Conservation (phyloP, 2,888 invertebrate species). For the Dascillus cervinus region DNA sequence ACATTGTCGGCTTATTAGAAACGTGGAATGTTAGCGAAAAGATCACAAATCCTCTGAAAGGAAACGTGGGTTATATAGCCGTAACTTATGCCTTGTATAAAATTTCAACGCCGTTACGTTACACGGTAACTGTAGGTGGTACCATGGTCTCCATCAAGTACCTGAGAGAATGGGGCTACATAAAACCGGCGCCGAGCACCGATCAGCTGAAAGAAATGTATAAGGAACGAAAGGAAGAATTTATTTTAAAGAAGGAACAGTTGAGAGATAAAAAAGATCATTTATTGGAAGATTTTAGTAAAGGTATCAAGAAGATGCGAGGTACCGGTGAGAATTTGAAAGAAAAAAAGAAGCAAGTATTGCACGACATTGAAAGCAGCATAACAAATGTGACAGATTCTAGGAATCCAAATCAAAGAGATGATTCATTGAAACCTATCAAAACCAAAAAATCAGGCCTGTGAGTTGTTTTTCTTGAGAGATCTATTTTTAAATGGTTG, state of each 20-base stretch:
- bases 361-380: no score
- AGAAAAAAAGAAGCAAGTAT: no score
- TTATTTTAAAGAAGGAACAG: constrained; percentile 36
- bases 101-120: constrained; percentile 81
- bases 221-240: constrained; percentile 49
- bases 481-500: no score
- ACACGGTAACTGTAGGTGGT: constrained; percentile 86
- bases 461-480: no score
- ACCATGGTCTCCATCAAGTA: constrained; percentile 80
- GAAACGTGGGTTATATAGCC: constrained; percentile 81
- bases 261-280: constrained; percentile 35
- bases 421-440: no score
- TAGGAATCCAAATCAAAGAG: no score
- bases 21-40: constrained; percentile 69
- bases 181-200: constrained; percentile 70
- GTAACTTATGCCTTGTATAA: constrained; percentile 90
- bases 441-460: no score
- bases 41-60: constrained; percentile 65
- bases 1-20: constrained; percentile 74
- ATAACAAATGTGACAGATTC: no score
- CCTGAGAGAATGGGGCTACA: constrained; percentile 70
- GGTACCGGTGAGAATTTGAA: no score
- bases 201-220: constrained; percentile 57
- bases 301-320: constrained; percentile 14
- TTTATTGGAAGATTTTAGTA: constrained; percentile 46